Percentiles rank a stretch among this genome's conserved stretches.
Evolutionary conservation across 1,140 invertebrate genomes (phyloP).

Genomic region (Drosophila nasuta): DNA sequence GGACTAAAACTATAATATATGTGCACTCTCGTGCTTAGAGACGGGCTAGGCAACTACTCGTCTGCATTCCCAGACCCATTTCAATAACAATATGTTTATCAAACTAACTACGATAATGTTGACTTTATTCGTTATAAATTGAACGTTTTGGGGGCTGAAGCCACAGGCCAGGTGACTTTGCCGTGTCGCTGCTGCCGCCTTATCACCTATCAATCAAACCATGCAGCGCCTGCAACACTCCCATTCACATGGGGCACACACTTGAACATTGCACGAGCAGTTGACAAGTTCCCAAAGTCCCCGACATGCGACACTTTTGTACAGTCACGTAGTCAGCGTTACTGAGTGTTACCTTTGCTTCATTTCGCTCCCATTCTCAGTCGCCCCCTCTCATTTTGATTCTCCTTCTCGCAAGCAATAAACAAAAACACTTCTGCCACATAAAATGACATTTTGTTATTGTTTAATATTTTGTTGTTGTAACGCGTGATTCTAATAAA

Average conservation of each 20-base stretch:
- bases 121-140: conserved; percentile 27
- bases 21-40: background rate
- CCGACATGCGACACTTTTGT: conserved; percentile 60
- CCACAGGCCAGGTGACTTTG: conserved; percentile 28
- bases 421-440: conserved; percentile 69
- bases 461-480: conserved; percentile 44
- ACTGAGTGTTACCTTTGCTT: background rate
- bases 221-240: conserved; percentile 33
- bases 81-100: conserved; percentile 38
- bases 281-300: conserved; percentile 34
- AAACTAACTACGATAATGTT: conserved; percentile 10
- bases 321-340: conserved; percentile 73
- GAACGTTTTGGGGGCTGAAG: conserved; percentile 11
- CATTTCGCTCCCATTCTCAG: conserved; percentile 4
- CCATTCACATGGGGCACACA: conserved; percentile 37
- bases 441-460: conserved; percentile 71
- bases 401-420: conserved; percentile 39
- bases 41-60: background rate
- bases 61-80: background rate
- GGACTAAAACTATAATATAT: background rate
- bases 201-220: conserved; percentile 70
- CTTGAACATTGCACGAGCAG: conserved; percentile 68
- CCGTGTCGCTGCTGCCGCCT: conserved; percentile 7
- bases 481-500: conserved; percentile 78
- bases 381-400: background rate